Evolutionary conservation across 2,797 vertebrate genomes (phyloP).

Genomic region (Xiphorhynchus erythropygius): DNA sequence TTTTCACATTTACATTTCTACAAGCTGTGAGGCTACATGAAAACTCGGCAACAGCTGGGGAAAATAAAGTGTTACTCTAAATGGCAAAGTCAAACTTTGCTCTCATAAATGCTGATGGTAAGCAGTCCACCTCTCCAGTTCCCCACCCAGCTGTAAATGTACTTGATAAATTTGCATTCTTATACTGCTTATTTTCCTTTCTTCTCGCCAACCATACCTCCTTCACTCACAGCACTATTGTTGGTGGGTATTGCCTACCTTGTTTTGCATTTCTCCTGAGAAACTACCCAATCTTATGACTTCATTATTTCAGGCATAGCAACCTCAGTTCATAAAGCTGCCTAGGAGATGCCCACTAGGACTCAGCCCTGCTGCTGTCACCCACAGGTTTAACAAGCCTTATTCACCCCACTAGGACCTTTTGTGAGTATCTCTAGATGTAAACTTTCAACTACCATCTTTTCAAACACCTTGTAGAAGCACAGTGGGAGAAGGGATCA

Average conservation of each 20-base stretch:
- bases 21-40: background rate
- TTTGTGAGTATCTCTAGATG: background rate
- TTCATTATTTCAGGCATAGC: background rate
- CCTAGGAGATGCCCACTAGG: background rate
- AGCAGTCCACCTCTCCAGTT: background rate
- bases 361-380: background rate
- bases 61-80: background rate
- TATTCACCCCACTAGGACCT: background rate
- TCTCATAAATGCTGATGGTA: rapidly evolving
- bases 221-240: background rate
- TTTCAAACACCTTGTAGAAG: background rate
- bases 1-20: background rate
- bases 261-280: background rate
- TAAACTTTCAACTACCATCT: background rate
- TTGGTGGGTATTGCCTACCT: background rate
- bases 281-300: background rate
- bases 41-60: background rate
- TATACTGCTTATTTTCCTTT: background rate
- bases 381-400: background rate
- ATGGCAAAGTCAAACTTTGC: background rate
- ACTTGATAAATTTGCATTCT: background rate
- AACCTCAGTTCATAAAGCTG: background rate
- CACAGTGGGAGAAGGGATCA: background rate
- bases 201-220: background rate
- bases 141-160: background rate